These are phyloP conservation scores for Numenius arquata DNA, from an alignment of 2,113 vertebrate species.

Conservation along the genomic window DNA sequence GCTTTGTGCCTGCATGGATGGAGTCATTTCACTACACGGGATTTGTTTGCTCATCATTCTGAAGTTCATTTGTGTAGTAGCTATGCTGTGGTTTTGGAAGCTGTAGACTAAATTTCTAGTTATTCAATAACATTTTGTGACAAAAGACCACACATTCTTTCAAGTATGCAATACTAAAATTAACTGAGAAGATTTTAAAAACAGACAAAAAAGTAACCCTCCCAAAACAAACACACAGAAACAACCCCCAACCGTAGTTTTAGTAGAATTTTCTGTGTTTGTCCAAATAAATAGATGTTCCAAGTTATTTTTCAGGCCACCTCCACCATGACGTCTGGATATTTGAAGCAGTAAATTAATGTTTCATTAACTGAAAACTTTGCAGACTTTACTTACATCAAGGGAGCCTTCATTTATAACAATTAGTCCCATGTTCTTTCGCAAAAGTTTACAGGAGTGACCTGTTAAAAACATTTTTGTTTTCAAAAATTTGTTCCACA, in stretches of 20 bases:
- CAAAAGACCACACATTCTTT: not conserved
- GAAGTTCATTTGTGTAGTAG: not conserved
- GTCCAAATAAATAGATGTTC: not conserved
- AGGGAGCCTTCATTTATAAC: constrained; percentile 95
- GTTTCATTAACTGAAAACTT: not conserved
- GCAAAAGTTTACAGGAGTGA: constrained; percentile 95
- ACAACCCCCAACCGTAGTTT: not conserved
- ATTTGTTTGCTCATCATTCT: not conserved
- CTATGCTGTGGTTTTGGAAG: not conserved
- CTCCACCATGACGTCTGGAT: not conserved
- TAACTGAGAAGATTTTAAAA: not conserved
- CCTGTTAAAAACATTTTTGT: constrained; percentile 73
- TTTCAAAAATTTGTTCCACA: not conserved
- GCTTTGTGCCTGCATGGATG: not conserved
- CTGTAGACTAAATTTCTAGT: not conserved
- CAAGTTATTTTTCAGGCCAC: not conserved
- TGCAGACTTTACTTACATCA: constrained; percentile 85
- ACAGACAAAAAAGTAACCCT: not conserved
- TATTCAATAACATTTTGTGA: not conserved
- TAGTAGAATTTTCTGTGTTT: not conserved
- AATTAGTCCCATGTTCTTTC: constrained; percentile 96
- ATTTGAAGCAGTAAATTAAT: not conserved
- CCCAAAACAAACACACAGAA: not conserved
- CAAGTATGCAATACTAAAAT: not conserved
- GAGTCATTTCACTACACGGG: not conserved